Conservation (phyloP, 2,113 vertebrate species). For the Casuarius casuarius region DNA sequence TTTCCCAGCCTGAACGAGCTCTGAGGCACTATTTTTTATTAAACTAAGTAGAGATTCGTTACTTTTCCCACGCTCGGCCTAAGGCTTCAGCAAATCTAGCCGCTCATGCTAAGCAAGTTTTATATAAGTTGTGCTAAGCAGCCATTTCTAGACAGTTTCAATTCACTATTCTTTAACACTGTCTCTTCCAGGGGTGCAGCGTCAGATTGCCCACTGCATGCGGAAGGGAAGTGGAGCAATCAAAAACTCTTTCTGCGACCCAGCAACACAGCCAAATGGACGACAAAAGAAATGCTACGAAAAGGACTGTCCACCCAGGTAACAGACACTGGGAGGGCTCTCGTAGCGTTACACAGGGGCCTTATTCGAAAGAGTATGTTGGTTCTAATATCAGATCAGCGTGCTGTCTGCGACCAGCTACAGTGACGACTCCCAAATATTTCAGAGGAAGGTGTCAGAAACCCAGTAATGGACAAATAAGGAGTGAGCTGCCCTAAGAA, state of each 20-base stretch:
- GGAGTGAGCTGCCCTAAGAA: background rate
- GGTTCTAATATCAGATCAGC: background rate
- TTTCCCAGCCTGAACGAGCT: no score
- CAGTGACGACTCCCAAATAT: accelerated
- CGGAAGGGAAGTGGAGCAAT: constrained; percentile 82
- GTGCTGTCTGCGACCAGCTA: accelerated
- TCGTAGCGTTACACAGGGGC: background rate
- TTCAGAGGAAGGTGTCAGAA: background rate
- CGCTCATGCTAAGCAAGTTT: no score
- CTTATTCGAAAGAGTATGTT: background rate
- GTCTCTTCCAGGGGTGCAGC: constrained; percentile 80
- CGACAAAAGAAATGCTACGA: constrained; percentile 88
- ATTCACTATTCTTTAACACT: no score
- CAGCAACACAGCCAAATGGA: constrained; percentile 80
- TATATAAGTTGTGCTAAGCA: no score
- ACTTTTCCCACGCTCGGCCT: no score
- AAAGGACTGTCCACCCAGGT: constrained; percentile 93
- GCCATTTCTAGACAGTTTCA: no score
- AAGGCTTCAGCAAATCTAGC: no score
- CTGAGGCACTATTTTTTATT: no score
- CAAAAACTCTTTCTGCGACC: constrained; percentile 88
- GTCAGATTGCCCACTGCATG: constrained; percentile 86
- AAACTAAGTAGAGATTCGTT: no score
- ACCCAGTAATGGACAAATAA: no score
- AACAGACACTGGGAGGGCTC: accelerated